Evolutionary conservation across 1,140 invertebrate genomes (phyloP), one percentile per base, ranked within the genome.

Genomic region (Heliconius eleuchia): DNA sequence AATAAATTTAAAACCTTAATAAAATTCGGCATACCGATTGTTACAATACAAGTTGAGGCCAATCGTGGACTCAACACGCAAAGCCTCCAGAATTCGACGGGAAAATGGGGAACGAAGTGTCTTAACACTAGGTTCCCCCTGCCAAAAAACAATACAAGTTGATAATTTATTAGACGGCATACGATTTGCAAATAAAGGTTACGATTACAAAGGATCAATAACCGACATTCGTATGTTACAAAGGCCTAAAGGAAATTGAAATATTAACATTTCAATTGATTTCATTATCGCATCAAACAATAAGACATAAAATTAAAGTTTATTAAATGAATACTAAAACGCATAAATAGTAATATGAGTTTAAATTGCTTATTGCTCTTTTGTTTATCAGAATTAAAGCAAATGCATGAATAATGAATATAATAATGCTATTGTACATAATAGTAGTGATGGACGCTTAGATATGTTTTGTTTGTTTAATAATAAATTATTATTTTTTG

Each of bases 221-320:
- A 75, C 60, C 74, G 66, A 75, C 60, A 76, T 76, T 80, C 78
- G 76, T 76, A 71, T 50, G 74, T 76, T 55, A 60, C 78, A 80
- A 80, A 76, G 76, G 70, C 74, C 71, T 76, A 76, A 71, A 80
- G 78, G 74, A 76, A 80, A 80, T 80, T 71, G 66, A 76, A 80
- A 72, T 76, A 76, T 80, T 76, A 71, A 39, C 74, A 79, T 75
- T 75, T 60, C 70, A 70, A 80, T 80, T 80, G 78, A 80, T 80
- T 80, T 72, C 27, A 71, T 80, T 80, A 80, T 71, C 39, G 34
- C 30, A 46, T 78, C 74, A 72, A 82, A 80, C 78, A 80, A 80
- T 80, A 76, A 76, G 71, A 76, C 70, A 79, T 82, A 79, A 72
- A 76, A 42, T 76, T 72, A 80, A 80, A 72, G 74, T 50, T 39